These are phyloP conservation scores for Orussus abietinus DNA, from an alignment of 1,140 invertebrate genomes.

Conservation along the genomic window DNA sequence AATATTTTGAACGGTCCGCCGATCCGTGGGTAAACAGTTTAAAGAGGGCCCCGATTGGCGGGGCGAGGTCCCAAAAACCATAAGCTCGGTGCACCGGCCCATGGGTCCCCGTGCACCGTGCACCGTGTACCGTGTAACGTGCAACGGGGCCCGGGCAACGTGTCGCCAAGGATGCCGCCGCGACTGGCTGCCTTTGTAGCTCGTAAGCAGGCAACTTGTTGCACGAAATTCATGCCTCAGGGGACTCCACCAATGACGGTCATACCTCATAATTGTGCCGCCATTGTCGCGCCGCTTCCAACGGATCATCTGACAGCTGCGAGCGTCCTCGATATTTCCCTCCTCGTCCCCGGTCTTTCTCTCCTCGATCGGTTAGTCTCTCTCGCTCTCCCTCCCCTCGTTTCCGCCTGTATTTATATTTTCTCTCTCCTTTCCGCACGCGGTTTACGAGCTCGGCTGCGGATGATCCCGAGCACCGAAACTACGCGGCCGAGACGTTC, in stretches of 20 bases:
- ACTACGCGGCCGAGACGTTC: too few species aligned
- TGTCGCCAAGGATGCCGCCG: slow-evolving; percentile 10
- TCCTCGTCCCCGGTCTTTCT: too few species aligned
- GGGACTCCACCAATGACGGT: slow-evolving; percentile 28
- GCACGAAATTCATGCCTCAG: slow-evolving; percentile 45
- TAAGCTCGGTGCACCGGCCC: slow-evolving; percentile 17
- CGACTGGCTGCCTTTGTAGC: slow-evolving; percentile 13
- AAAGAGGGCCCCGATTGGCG: slow-evolving; percentile 24
- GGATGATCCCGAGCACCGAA: too few species aligned
- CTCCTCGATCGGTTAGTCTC: too few species aligned
- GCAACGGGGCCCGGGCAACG: slow-evolving; percentile 13
- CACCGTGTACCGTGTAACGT: too few species aligned
- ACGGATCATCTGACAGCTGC: slow-evolving; percentile 32
- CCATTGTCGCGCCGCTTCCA: slow-evolving; percentile 31
- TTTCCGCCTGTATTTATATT: too few species aligned
- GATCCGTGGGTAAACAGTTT: slow-evolving; percentile 48
- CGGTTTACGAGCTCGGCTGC: too few species aligned
- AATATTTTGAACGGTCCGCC: slow-evolving; percentile 47
- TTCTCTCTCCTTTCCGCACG: too few species aligned
- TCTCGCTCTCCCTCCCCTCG: too few species aligned
- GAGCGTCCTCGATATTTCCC: too few species aligned
- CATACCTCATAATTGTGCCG: slow-evolving; percentile 26
- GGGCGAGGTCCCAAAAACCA: slow-evolving; percentile 10
- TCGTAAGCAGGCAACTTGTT: slow-evolving; percentile 40
- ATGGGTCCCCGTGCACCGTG: slow-evolving; percentile 10